Percentiles rank a stretch among this genome's conserved stretches.
Conservation (phyloP, 2,888 invertebrate genomes). For the Tupiocoris notatus region DNA sequence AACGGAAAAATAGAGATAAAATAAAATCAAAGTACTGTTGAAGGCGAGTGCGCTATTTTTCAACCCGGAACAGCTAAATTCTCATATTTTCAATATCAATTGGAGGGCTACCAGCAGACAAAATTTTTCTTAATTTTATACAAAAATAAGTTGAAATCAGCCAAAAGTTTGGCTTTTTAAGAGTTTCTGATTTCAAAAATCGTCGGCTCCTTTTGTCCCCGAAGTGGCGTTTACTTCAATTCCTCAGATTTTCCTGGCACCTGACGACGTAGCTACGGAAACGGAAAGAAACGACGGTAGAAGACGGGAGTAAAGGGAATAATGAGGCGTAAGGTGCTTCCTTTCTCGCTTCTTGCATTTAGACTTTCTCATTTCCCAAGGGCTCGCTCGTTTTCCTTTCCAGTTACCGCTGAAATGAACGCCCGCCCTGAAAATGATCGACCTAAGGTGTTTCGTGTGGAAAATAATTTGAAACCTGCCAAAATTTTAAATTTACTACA, state of each 20-base stretch:
- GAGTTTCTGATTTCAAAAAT: not conserved
- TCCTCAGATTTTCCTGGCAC: not conserved
- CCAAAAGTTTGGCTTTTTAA: not conserved
- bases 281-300: not conserved
- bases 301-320: constrained; percentile 1
- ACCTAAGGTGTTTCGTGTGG: not conserved
- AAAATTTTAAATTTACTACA: too few species aligned
- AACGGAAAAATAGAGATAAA: too few species aligned
- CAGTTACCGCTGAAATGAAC: not conserved
- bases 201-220: not conserved
- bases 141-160: too few species aligned
- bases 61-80: too few species aligned
- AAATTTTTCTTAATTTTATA: too few species aligned
- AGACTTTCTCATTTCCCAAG: constrained; percentile 23
- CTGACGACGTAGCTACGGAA: constrained; percentile 2
- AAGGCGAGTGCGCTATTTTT: too few species aligned
- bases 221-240: not conserved
- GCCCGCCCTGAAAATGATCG: not conserved
- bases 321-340: constrained; percentile 16
- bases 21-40: too few species aligned
- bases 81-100: too few species aligned
- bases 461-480: not conserved
- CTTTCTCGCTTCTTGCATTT: constrained; percentile 15
- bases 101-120: too few species aligned
- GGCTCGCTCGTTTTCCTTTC: not conserved